Evolutionary conservation across 2,113 vertebrate genomes (phyloP).

Genomic region (Crotalus horridus): DNA sequence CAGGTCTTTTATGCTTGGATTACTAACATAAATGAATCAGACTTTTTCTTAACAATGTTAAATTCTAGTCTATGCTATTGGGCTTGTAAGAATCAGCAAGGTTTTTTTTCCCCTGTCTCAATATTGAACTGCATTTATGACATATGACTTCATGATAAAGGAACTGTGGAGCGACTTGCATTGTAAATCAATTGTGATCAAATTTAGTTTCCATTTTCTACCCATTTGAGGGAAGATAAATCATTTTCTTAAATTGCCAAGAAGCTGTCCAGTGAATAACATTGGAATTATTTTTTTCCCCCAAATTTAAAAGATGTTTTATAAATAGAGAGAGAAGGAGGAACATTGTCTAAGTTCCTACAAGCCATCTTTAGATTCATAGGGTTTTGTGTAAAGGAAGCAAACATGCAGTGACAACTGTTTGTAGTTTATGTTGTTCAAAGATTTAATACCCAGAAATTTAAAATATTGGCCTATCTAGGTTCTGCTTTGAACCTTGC

Average conservation of each 20-base stretch:
- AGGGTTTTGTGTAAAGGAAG: not conserved
- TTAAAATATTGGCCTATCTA: not conserved
- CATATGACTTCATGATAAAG: not conserved
- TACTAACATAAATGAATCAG: not conserved
- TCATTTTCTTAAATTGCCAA: conserved; percentile 11
- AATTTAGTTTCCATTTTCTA: conserved; percentile 13
- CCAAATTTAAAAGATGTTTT: not conserved
- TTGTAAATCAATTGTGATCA: conserved; percentile 21
- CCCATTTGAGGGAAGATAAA: conserved; percentile 6
- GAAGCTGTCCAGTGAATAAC: not conserved
- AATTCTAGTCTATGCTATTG: not conserved
- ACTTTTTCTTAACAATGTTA: not conserved
- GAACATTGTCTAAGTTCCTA: not conserved
- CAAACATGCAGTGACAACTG: not conserved
- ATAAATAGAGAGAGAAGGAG: not conserved
- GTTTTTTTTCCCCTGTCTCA: not conserved
- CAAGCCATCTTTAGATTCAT: not conserved
- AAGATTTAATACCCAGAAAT: not conserved
- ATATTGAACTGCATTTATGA: not conserved
- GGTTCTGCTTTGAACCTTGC: not conserved
- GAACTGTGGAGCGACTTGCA: not conserved
- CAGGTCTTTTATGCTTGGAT: not conserved
- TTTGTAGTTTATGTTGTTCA: not conserved
- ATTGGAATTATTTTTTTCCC: not conserved
- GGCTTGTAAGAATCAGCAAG: not conserved